These are phyloP conservation scores for Pachycephala philippinensis DNA, from an alignment of 2,113 vertebrate species.

Conservation along the genomic window DNA sequence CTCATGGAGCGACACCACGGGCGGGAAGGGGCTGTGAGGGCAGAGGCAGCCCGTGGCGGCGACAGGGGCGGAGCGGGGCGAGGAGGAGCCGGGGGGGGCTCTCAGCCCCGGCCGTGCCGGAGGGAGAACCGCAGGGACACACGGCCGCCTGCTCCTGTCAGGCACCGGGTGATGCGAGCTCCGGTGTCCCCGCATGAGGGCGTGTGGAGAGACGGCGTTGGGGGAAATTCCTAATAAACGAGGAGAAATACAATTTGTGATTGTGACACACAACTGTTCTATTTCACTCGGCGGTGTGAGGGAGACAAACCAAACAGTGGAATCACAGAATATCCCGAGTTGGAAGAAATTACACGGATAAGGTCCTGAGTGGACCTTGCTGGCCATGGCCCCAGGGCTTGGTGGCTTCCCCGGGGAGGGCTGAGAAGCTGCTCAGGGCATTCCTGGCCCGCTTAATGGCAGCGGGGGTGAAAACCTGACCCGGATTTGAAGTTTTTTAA, in stretches of 20 bases:
- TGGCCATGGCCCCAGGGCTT: neutral
- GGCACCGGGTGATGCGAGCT: neutral
- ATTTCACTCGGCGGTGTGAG: neutral
- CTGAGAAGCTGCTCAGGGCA: neutral
- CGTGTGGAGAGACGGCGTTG: neutral
- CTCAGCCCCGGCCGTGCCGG: too few relatives aligned
- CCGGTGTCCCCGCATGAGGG: neutral
- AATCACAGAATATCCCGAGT: neutral
- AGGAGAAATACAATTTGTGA: neutral
- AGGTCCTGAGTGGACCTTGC: neutral
- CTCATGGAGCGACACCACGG: neutral
- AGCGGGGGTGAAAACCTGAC: too few relatives aligned
- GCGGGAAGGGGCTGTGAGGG: neutral
- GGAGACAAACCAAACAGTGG: neutral
- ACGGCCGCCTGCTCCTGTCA: neutral
- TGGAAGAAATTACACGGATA: neutral
- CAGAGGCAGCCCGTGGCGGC: neutral
- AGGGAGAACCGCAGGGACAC: neutral
- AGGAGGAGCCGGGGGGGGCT: too few relatives aligned
- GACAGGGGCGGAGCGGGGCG: neutral
- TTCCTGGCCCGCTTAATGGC: neutral
- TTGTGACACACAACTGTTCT: neutral
- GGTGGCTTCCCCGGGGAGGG: neutral
- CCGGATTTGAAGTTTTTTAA: rapidly evolving
- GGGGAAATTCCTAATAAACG: neutral